Evolutionary conservation across 2,113 vertebrate genomes (phyloP).

Genomic region (Malaclemys terrapin): DNA sequence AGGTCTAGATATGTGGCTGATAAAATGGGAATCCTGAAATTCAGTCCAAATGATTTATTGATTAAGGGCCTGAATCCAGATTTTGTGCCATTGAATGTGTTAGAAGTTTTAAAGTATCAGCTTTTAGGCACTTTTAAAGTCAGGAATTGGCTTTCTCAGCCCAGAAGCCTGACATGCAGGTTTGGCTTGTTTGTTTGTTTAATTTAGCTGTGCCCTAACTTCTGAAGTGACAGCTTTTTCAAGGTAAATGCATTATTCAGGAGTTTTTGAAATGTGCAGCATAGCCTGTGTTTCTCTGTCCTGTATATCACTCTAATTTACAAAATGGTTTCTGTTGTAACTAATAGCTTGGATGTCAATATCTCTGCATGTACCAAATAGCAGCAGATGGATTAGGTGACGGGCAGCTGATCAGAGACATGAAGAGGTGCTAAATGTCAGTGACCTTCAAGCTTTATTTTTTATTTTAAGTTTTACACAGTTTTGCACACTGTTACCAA

Average conservation of each 20-base stretch:
- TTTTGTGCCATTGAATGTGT: background rate
- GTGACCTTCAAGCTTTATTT: background rate
- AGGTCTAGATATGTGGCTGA: background rate
- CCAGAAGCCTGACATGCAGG: background rate
- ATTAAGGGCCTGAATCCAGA: background rate
- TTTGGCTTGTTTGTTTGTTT: background rate
- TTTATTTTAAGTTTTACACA: background rate
- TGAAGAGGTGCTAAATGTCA: background rate
- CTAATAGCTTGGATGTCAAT: background rate
- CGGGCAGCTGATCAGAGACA: background rate
- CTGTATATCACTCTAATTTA: background rate
- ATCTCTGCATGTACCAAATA: background rate
- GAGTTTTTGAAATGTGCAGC: background rate
- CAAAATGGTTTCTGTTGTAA: background rate
- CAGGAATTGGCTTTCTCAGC: accelerated
- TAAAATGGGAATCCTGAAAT: background rate
- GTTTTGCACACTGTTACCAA: background rate
- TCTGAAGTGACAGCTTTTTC: background rate
- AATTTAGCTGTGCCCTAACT: background rate
- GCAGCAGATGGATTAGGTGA: slow-evolving; percentile 24
- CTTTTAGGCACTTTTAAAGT: background rate
- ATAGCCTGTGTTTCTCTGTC: background rate
- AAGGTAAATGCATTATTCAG: background rate
- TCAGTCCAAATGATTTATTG: background rate
- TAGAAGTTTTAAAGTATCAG: background rate